Conservation (phyloP, 2,797 vertebrate species). For the Acropternis orthonyx region DNA sequence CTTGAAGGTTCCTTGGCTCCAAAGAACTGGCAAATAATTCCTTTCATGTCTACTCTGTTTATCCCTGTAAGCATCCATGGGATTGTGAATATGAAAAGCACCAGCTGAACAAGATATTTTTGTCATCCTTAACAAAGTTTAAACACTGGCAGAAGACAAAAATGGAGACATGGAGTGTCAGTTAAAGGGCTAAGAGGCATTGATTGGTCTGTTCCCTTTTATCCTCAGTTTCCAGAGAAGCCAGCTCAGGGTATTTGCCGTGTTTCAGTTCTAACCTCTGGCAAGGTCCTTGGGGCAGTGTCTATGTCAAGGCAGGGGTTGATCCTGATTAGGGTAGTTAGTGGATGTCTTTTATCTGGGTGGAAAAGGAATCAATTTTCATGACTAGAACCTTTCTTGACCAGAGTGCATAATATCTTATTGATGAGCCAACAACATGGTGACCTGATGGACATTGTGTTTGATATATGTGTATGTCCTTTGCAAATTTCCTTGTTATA, state of each 20-base stretch:
- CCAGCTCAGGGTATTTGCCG: not conserved
- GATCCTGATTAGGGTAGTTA: not conserved
- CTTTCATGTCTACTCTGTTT: not conserved
- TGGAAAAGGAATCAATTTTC: not conserved
- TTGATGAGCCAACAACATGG: not conserved
- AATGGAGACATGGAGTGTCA: not conserved
- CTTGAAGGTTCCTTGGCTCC: not conserved
- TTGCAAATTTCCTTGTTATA: not conserved
- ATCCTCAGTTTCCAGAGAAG: not conserved
- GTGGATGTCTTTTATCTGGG: not conserved
- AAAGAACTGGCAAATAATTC: not conserved
- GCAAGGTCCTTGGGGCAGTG: not conserved
- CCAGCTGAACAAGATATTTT: constrained; percentile 10
- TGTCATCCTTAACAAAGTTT: not conserved
- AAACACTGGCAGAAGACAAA: not conserved
- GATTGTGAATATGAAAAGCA: not conserved
- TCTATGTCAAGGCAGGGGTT: not conserved
- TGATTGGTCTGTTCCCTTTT: not conserved
- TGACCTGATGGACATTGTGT: not conserved
- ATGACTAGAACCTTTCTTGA: not conserved
- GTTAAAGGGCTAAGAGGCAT: not conserved
- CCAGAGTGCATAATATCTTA: not conserved
- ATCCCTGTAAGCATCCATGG: not conserved
- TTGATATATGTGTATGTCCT: not conserved
- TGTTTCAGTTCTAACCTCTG: not conserved